Percentiles rank a stretch among this genome's conserved stretches.
phyloP scores from a whole-genome alignment of 2,888 invertebrate species.

The Polietes domitor region DNA sequence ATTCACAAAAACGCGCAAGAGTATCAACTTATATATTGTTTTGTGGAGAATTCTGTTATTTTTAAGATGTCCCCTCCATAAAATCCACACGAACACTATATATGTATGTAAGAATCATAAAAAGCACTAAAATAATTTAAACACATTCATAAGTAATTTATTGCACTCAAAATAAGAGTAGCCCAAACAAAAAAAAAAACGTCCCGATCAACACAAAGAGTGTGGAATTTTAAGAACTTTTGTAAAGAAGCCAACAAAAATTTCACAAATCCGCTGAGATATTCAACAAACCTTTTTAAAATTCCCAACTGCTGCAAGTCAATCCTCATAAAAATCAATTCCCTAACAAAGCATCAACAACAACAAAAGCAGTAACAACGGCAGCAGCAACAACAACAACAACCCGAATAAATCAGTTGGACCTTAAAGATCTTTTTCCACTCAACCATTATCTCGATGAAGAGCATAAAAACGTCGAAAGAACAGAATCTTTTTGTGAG shows the following conservation, averaged over 20 bases:
- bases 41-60: too few species aligned
- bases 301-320: conserved; percentile 29
- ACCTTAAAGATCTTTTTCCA: conserved; percentile 36
- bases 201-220: too few species aligned
- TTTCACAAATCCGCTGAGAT: conserved; percentile 23
- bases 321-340: conserved; percentile 40
- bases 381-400: conserved; percentile 4
- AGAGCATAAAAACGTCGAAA: conserved; percentile 10
- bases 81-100: too few species aligned
- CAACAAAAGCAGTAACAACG: not conserved
- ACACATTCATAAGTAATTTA: too few species aligned
- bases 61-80: too few species aligned
- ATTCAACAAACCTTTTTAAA: not conserved
- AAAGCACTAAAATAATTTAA: too few species aligned
- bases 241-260: conserved; percentile 22
- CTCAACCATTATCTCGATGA: not conserved
- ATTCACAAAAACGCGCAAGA: too few species aligned
- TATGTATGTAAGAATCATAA: too few species aligned
- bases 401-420: conserved; percentile 42
- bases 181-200: too few species aligned
- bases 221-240: conserved; percentile 16
- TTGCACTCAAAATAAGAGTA: too few species aligned
- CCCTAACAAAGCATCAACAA: conserved; percentile 34
- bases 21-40: too few species aligned
- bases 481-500: conserved; percentile 10